Conservation (phyloP, 2,113 vertebrate genomes). For the Barbus barbus region DNA sequence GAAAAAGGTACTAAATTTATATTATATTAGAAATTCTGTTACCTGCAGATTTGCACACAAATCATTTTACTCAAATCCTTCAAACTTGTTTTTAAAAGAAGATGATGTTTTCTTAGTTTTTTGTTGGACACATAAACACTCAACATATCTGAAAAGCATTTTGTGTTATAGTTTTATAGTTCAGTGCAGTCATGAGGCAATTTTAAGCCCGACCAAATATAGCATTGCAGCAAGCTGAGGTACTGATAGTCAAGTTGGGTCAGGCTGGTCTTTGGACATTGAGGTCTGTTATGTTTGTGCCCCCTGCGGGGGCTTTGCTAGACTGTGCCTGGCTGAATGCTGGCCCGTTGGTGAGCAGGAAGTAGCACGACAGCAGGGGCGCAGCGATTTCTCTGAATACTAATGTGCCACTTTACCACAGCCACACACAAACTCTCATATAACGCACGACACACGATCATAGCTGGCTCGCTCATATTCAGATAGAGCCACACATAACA, state of each 20-base stretch:
- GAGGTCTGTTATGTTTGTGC: constrained; percentile 38
- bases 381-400: constrained; percentile 77
- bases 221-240: background rate
- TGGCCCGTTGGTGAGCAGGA: constrained; percentile 61
- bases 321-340: constrained; percentile 41
- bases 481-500: constrained; percentile 64
- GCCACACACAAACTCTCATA: constrained; percentile 9
- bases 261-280: constrained; percentile 25
- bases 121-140: too few relatives aligned
- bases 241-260: constrained; percentile 19
- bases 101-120: background rate
- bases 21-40: background rate
- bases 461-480: constrained; percentile 71
- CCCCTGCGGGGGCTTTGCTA: constrained; percentile 27
- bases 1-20: background rate
- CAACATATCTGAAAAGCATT: background rate
- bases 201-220: background rate
- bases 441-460: constrained; percentile 12
- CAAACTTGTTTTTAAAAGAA: background rate
- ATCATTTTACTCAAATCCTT: background rate
- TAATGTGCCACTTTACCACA: constrained; percentile 84
- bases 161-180: background rate
- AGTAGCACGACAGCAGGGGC: constrained; percentile 56
- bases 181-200: background rate
- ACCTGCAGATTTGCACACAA: background rate